phyloP scores from a whole-genome alignment of 2,797 vertebrate species.

The Diplodus puntazzo region DNA sequence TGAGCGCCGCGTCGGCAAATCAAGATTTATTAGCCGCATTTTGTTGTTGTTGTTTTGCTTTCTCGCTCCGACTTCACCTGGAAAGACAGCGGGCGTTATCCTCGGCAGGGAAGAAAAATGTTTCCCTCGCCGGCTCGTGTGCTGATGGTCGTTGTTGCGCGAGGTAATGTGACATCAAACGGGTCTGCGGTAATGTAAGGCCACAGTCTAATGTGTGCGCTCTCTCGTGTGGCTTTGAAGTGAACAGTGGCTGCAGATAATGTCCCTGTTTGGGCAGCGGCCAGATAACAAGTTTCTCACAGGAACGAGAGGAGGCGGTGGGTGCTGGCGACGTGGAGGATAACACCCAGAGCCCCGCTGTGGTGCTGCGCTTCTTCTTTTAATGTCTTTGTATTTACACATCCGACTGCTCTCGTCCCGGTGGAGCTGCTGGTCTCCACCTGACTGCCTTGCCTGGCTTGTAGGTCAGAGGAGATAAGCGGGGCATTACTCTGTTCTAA shows the following conservation, averaged over 20 bases:
- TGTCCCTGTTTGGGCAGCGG: constrained; percentile 57
- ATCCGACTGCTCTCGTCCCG: constrained; percentile 29
- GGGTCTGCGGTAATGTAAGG: constrained; percentile 46
- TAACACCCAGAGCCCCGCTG: constrained; percentile 24
- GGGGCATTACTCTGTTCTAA: constrained; percentile 66
- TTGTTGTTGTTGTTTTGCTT: constrained; percentile 49
- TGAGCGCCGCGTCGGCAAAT: constrained; percentile 69
- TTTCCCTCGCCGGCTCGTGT: constrained; percentile 1
- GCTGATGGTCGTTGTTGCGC: constrained; percentile 38
- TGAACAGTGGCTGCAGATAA: constrained; percentile 64
- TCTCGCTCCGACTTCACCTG: constrained; percentile 46
- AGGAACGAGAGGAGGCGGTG: constrained; percentile 26
- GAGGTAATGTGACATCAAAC: constrained; percentile 69
- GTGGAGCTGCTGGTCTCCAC: constrained; percentile 46
- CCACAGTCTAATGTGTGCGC: constrained; percentile 47
- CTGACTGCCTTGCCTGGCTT: constrained; percentile 47
- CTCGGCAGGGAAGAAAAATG: constrained; percentile 27
- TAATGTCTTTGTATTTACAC: constrained; percentile 43
- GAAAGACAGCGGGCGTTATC: constrained; percentile 37
- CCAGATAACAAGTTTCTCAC: constrained; percentile 58
- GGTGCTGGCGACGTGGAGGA: constrained; percentile 34
- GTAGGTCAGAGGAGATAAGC: constrained; percentile 70
- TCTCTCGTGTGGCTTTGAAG: constrained; percentile 69
- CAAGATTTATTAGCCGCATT: constrained; percentile 76
- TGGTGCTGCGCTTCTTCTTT: constrained; percentile 6